A percentile compares a stretch with the other conserved stretches of the same genome.
Evolutionary conservation across 2,113 vertebrate species (phyloP).

Genomic region (Austrofundulus limnaeus): DNA sequence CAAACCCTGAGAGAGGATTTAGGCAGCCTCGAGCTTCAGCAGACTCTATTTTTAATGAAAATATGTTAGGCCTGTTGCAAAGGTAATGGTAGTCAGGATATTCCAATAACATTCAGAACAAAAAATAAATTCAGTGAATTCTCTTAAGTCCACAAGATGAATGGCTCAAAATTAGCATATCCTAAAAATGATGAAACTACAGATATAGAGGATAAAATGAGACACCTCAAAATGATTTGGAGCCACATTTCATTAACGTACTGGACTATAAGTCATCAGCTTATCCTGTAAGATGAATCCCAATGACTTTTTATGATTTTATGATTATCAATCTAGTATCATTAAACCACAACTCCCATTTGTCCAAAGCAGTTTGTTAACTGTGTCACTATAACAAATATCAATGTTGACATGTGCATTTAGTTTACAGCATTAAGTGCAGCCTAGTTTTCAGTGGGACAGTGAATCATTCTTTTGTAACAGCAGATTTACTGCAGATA

Average conservation of each 20-base stretch:
- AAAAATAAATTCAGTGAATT: background rate
- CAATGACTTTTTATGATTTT: constrained; percentile 7
- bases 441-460: background rate
- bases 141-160: background rate
- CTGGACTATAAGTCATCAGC: background rate
- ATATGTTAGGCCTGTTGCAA: too few relatives aligned
- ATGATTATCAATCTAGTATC: constrained; percentile 3
- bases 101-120: background rate
- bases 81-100: background rate
- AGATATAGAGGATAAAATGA: background rate
- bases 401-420: constrained; percentile 13
- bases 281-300: constrained; percentile 1
- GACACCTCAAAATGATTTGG: background rate
- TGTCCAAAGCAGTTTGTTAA: constrained; percentile 16
- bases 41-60: background rate
- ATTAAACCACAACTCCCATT: constrained; percentile 12
- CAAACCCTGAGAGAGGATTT: constrained; percentile 4
- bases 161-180: background rate
- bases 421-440: background rate
- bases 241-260: background rate
- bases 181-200: background rate
- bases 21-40: background rate
- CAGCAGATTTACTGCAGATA: constrained; percentile 18
- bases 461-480: background rate
- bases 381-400: constrained; percentile 1